A percentile compares a stretch with the other conserved stretches of the same genome.
Conservation (phyloP, 2,113 vertebrate genomes). For the Bagarius yarrelli region DNA sequence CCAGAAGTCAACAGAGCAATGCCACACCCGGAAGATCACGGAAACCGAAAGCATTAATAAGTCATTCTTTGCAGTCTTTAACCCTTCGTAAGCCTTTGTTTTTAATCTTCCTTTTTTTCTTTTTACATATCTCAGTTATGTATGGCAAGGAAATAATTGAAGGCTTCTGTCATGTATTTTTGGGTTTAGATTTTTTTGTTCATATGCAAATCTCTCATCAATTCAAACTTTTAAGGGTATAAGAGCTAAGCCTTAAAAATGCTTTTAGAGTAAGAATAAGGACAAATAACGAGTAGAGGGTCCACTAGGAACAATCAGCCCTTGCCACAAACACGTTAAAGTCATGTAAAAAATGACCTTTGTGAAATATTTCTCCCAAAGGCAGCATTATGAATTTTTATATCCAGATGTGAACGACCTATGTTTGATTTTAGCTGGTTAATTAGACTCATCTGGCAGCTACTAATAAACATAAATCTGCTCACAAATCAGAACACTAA, state of each 20-base stretch:
- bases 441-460: conserved; percentile 66
- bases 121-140: neutral
- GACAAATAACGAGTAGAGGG: conserved; percentile 53
- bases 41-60: conserved; percentile 65
- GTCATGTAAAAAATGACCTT: conserved; percentile 67
- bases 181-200: neutral
- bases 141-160: neutral
- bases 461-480: conserved; percentile 53
- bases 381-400: conserved; percentile 62
- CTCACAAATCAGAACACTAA: conserved; percentile 42
- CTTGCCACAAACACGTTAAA: conserved; percentile 49
- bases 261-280: conserved; percentile 23
- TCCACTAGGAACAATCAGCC: conserved; percentile 43
- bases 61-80: conserved; percentile 57
- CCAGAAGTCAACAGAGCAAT: conserved; percentile 59
- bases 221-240: neutral
- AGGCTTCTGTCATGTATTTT: neutral
- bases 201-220: neutral
- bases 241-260: conserved; percentile 19
- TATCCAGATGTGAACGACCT: conserved; percentile 63
- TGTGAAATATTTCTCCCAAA: conserved; percentile 61
- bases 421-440: conserved; percentile 67
- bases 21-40: conserved; percentile 63
- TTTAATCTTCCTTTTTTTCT: conserved; percentile 25
- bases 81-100: neutral